Evolutionary conservation across 2,113 vertebrate species (phyloP).

Genomic region (Hippocampus mohnikei): DNA sequence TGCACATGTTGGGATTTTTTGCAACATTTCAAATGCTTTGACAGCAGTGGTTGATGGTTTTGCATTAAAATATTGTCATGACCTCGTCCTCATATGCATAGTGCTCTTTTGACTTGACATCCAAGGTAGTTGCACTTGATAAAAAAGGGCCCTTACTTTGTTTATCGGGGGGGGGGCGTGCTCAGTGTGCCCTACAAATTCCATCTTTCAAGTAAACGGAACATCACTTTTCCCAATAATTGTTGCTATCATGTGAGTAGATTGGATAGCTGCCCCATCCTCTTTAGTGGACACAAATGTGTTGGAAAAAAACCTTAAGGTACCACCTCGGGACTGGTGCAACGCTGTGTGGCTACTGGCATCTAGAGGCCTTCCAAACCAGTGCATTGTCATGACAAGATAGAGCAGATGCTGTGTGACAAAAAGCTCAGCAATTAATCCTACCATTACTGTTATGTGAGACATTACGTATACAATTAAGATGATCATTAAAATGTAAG

Average conservation of each 20-base stretch:
- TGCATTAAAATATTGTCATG: neutral
- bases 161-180: too few species aligned
- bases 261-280: conserved; percentile 41
- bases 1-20: conserved; percentile 1
- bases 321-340: conserved; percentile 57
- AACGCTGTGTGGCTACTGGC: conserved; percentile 42
- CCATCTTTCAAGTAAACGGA: neutral
- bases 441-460: neutral
- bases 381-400: neutral
- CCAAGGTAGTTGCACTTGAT: neutral
- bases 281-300: conserved; percentile 49
- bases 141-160: neutral
- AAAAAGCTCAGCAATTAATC: neutral
- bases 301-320: conserved; percentile 55
- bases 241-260: conserved; percentile 12
- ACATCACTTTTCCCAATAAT: neutral
- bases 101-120: neutral
- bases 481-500: neutral
- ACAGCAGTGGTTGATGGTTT: conserved; percentile 4
- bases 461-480: neutral
- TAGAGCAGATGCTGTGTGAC: neutral
- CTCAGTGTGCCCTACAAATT: neutral
- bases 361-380: conserved; percentile 60
- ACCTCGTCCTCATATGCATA: neutral
- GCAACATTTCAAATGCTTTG: conserved; percentile 4